Conservation (phyloP, 2,113 vertebrate genomes). For the Cebus imitator region DNA sequence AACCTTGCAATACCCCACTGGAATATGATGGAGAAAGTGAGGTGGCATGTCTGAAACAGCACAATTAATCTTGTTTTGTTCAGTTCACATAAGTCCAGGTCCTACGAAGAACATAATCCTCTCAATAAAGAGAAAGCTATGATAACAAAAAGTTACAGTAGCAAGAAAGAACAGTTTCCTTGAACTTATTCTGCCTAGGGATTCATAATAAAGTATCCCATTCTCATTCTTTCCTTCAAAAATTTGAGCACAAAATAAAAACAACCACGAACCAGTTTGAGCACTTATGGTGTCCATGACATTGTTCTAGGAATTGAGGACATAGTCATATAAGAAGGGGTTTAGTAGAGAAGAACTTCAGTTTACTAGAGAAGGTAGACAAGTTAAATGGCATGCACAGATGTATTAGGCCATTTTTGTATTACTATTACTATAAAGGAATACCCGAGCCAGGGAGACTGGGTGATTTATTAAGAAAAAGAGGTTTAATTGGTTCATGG, state of each 20-base stretch:
- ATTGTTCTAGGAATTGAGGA: neutral
- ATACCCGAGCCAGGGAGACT: too few relatives aligned
- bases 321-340: neutral
- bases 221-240: slow-evolving; percentile 32
- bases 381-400: slow-evolving; percentile 1
- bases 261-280: neutral
- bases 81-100: neutral
- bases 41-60: neutral
- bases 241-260: neutral
- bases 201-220: slow-evolving; percentile 21
- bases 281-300: neutral
- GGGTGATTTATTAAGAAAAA: too few relatives aligned
- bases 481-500: too few relatives aligned
- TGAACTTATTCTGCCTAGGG: neutral
- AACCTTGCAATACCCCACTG: slow-evolving; percentile 2
- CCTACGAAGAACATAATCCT: slow-evolving; percentile 9
- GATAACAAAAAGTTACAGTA: slow-evolving; percentile 6
- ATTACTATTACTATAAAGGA: too few relatives aligned
- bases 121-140: slow-evolving; percentile 17
- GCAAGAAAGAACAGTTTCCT: neutral
- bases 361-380: slow-evolving; percentile 1
- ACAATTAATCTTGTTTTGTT: slow-evolving; percentile 47
- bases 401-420: too few relatives aligned
- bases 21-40: neutral
- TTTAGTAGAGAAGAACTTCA: neutral